A percentile compares a stretch with the other conserved stretches of the same genome.
phyloP scores from a whole-genome alignment of 1,140 invertebrate species.

The Campodea augens region DNA sequence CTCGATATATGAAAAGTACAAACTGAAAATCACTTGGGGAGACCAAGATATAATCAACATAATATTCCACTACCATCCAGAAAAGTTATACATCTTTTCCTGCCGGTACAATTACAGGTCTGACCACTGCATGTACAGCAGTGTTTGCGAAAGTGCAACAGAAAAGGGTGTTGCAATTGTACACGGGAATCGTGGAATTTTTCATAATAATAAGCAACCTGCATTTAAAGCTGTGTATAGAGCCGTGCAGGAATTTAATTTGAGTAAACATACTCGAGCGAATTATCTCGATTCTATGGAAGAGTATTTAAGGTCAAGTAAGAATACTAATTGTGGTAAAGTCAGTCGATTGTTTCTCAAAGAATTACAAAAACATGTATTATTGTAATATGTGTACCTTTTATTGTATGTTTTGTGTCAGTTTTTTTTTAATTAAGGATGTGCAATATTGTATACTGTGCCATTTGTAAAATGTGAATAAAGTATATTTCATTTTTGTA shows the following conservation, averaged over 20 bases:
- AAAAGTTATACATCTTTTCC: slow-evolving; percentile 57
- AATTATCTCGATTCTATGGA: slow-evolving; percentile 8
- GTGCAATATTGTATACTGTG: too few relatives aligned
- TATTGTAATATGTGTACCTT: too few relatives aligned
- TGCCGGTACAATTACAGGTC: slow-evolving; percentile 83
- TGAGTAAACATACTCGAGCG: neutral
- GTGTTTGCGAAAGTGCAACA: slow-evolving; percentile 56
- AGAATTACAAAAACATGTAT: slow-evolving; percentile 26
- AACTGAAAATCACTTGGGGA: slow-evolving; percentile 79
- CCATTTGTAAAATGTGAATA: too few relatives aligned
- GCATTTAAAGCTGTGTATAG: slow-evolving; percentile 57
- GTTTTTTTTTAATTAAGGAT: too few relatives aligned
- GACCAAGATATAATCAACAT: slow-evolving; percentile 96
- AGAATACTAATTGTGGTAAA: slow-evolving; percentile 29
- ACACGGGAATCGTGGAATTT: slow-evolving; percentile 74
- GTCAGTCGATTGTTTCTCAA: slow-evolving; percentile 26
- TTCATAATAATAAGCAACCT: slow-evolving; percentile 70
- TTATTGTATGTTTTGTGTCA: too few relatives aligned
- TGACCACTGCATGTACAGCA: slow-evolving; percentile 88
- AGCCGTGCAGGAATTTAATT: slow-evolving; percentile 40
- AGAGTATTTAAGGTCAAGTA: slow-evolving; percentile 22
- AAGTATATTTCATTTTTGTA: too few relatives aligned
- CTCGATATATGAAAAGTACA: slow-evolving; percentile 68
- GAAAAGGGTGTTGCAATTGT: slow-evolving; percentile 55
- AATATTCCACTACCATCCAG: slow-evolving; percentile 77